Evolutionary conservation across 1,140 invertebrate genomes (phyloP), one percentile per base, ranked within the genome.

Genomic region (Procambarus clarkii): DNA sequence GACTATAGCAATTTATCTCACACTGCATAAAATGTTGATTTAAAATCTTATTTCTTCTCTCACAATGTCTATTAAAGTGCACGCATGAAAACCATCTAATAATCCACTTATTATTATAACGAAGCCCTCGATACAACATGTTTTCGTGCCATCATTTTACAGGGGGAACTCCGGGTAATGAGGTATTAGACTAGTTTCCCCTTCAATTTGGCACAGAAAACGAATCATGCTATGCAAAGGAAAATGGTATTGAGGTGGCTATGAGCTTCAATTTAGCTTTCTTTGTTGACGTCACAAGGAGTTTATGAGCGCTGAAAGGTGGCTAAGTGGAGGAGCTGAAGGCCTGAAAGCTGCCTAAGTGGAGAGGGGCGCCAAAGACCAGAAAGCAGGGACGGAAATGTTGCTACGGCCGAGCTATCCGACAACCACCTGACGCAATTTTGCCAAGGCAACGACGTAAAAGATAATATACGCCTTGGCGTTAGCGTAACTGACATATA

Each of bases 301-400:
- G 85, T 60, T 87, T 87, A 87, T 87, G 85, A 87, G 85, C 74
- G 74, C 74, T 87, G 85, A 87, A 87, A 87, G 85, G 85, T 87
- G 85, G 60, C 85, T 87, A 87, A 87, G 85, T 87, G 80, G 79
- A 83, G 79, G 48, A 64, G 79, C 60, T 69, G 76, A 74, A 81
- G 80, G 24, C 60, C 44, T 83, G 87, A 83, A 83, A 76, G 87
- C 21, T 60, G 64, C 11, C 24, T 45, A 71, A 64, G 77, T 80
- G 86, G 78, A 54, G 74, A n/a, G 48, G n/a, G 60, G 85, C 50
- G 50, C 50, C 50, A 74, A 34, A 76, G 46, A 44, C 34, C 15
- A 44, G 46, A 24, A 54, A 74, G 44, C 24, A 8, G 54, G 50
- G 77, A 58, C 45, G 64, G 64, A 58, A 54, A 45, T 71, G 83